Conservation (phyloP, 2,797 vertebrate species). For the Chelmon rostratus region DNA sequence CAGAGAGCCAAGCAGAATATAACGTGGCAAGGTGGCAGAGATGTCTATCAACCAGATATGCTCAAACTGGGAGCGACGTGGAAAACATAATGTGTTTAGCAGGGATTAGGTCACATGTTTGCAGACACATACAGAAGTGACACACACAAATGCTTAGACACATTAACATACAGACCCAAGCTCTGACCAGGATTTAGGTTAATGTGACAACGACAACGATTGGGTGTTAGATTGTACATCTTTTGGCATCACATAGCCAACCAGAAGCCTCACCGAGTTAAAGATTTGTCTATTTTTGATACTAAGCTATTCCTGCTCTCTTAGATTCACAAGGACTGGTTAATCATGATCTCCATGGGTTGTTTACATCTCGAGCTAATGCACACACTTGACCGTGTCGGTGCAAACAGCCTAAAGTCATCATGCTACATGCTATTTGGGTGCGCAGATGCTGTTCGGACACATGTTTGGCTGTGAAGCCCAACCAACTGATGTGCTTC, state of each 20-base stretch:
- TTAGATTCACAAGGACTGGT: slow-evolving; percentile 19
- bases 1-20: slow-evolving; percentile 74
- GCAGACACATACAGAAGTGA: slow-evolving; percentile 16
- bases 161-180: not conserved
- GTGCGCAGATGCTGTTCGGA: slow-evolving; percentile 36
- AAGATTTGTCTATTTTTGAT: slow-evolving; percentile 3
- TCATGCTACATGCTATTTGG: slow-evolving; percentile 29
- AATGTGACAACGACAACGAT: not conserved
- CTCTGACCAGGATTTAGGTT: not conserved
- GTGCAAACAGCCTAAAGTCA: slow-evolving; percentile 48
- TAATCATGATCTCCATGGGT: slow-evolving; percentile 22
- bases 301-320: not conserved
- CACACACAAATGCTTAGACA: not conserved
- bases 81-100: slow-evolving; percentile 54
- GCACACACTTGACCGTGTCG: slow-evolving; percentile 15
- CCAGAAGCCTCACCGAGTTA: not conserved
- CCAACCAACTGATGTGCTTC: slow-evolving; percentile 16
- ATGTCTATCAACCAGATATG: slow-evolving; percentile 68
- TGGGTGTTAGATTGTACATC: not conserved
- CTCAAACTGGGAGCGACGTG: slow-evolving; percentile 49
- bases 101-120: slow-evolving; percentile 45
- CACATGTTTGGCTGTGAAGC: slow-evolving; percentile 27
- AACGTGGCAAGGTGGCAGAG: slow-evolving; percentile 63
- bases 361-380: slow-evolving; percentile 35
- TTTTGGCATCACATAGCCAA: not conserved